phyloP scores from a whole-genome alignment of 1,140 invertebrate genomes.

The Drosophila murphyi region DNA sequence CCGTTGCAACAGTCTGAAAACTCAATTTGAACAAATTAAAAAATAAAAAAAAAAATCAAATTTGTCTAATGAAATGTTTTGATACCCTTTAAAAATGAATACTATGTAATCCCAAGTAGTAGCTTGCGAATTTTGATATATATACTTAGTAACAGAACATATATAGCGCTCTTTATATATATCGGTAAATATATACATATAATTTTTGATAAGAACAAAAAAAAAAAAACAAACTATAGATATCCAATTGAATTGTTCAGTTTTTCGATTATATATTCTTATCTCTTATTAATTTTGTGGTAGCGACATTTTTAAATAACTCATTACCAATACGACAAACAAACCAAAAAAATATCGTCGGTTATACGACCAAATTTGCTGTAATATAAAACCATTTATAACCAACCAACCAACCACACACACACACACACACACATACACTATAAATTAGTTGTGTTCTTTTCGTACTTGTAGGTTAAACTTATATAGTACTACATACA shows the following conservation, averaged over 20 bases:
- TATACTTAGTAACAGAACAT: conserved; percentile 53
- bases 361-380: conserved; percentile 44
- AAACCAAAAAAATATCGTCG: conserved; percentile 25
- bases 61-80: conserved; percentile 69
- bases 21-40: conserved; percentile 55
- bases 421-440: conserved; percentile 39
- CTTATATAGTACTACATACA: conserved; percentile 44
- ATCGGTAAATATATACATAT: conserved; percentile 55
- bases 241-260: conserved; percentile 53
- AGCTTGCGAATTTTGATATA: conserved; percentile 77
- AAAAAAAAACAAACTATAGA: conserved; percentile 25
- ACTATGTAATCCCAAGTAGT: conserved; percentile 64
- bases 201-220: conserved; percentile 30
- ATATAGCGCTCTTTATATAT: conserved; percentile 65
- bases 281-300: conserved; percentile 51
- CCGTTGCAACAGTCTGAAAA: conserved; percentile 58
- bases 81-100: conserved; percentile 49
- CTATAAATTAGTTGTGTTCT: conserved; percentile 40
- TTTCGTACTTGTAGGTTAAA: conserved; percentile 58
- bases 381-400: conserved; percentile 48
- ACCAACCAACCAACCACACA: not conserved
- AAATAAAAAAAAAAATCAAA: conserved; percentile 21
- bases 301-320: conserved; percentile 45
- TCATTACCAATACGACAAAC: conserved; percentile 23
- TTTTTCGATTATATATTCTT: conserved; percentile 33